phyloP scores from a whole-genome alignment of 2,888 invertebrate species.

The Mesorhabditis belari region DNA sequence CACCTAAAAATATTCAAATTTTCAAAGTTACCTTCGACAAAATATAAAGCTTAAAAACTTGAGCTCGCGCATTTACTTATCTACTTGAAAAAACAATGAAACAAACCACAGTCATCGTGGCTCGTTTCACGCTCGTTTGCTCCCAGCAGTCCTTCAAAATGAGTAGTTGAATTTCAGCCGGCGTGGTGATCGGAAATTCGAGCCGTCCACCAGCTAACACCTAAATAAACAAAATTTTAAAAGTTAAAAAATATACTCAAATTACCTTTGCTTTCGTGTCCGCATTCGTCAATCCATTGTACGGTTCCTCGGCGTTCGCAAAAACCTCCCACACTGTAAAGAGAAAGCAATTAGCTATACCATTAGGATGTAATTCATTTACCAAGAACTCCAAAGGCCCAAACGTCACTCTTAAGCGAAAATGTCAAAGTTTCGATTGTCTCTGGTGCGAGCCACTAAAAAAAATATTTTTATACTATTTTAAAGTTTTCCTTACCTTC shows the following conservation, averaged over 20 bases:
- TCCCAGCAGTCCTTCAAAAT: background rate
- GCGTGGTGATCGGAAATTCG: background rate
- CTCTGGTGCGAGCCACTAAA: slow-evolving; percentile 17
- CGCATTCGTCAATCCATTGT: background rate
- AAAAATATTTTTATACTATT: background rate
- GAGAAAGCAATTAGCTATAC: background rate
- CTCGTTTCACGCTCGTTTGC: background rate
- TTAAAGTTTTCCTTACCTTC: background rate
- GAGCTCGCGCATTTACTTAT: too few species aligned
- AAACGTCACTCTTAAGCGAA: slow-evolving; percentile 15
- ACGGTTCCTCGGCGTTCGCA: background rate
- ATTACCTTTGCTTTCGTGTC: background rate
- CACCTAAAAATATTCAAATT: background rate
- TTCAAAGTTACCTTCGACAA: background rate
- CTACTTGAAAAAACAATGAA: too few species aligned
- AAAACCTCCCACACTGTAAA: background rate
- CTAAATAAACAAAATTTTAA: too few species aligned
- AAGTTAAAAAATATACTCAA: too few species aligned
- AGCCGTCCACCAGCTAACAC: background rate
- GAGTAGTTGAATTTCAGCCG: background rate
- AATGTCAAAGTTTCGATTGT: slow-evolving; percentile 12
- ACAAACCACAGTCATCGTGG: background rate
- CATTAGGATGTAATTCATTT: background rate
- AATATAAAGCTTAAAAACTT: background rate
- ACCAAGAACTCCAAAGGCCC: slow-evolving; percentile 11